Conservation (phyloP, 2,888 invertebrate species). For the Tyria jacobaeae region DNA sequence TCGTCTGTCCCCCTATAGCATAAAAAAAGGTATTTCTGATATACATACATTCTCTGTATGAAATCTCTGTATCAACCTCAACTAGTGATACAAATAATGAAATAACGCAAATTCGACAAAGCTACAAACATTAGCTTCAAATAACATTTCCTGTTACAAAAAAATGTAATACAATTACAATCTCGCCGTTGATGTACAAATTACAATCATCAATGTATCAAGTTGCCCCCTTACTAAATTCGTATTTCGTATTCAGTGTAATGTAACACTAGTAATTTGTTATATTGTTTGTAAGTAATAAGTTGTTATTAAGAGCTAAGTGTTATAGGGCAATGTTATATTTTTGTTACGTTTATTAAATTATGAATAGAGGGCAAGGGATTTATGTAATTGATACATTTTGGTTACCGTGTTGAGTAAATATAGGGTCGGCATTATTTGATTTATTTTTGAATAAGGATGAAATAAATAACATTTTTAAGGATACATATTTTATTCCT, state of each 20-base stretch:
- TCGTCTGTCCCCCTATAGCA: no score
- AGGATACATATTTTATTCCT: no score
- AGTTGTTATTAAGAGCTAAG: constrained; percentile 16
- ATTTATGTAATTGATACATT: constrained; percentile 31
- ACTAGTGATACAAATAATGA: not conserved
- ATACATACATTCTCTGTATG: no score
- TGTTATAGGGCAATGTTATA: constrained; percentile 37
- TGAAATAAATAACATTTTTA: no score
- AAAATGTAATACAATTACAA: constrained; percentile 28
- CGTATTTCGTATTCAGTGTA: constrained; percentile 24
- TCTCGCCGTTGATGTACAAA: constrained; percentile 37
- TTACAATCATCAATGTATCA: constrained; percentile 37
- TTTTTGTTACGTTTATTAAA: constrained; percentile 36
- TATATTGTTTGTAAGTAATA: constrained; percentile 24
- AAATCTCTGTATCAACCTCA: no score
- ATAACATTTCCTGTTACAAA: constrained; percentile 51
- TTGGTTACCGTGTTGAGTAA: constrained; percentile 20
- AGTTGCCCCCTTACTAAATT: constrained; percentile 12
- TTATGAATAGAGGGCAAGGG: constrained; percentile 18
- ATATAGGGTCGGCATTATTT: constrained; percentile 21
- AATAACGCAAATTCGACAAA: constrained; percentile 1
- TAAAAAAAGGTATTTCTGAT: no score
- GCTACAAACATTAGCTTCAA: constrained; percentile 37
- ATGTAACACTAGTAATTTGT: constrained; percentile 40
- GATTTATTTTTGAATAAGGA: not conserved